Conservation (phyloP, 2,888 invertebrate genomes). For the Thereva unica region DNA sequence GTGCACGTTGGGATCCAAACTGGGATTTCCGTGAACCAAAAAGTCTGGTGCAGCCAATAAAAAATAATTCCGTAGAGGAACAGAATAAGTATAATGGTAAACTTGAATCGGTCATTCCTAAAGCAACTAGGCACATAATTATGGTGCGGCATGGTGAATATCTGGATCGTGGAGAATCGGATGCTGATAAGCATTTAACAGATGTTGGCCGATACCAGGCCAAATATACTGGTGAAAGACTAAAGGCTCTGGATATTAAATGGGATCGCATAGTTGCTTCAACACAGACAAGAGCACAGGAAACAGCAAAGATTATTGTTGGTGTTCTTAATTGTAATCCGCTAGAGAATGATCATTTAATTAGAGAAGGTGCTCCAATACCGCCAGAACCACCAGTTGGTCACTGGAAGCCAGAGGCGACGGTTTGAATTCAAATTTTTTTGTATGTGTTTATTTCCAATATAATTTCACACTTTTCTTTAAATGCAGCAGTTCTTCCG, state of each 20-base stretch:
- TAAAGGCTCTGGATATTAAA: conserved; percentile 76
- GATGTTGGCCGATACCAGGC: conserved; percentile 84
- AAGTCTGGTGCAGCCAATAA: conserved; percentile 67
- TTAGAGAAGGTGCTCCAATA: conserved; percentile 93
- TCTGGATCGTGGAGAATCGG: conserved; percentile 70
- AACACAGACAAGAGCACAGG: conserved; percentile 90
- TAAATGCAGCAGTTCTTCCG: conserved; percentile 80
- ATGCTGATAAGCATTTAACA: conserved; percentile 77
- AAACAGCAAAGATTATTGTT: conserved; percentile 85
- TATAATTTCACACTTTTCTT: conserved; percentile 34
- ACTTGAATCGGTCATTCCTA: conserved; percentile 65
- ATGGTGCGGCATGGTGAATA: conserved; percentile 96
- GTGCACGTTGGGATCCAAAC: conserved; percentile 79
- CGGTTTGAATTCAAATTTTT: conserved; percentile 58
- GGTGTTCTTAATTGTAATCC: conserved; percentile 66
- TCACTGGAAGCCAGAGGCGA: conserved; percentile 82
- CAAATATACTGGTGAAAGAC: conserved; percentile 77
- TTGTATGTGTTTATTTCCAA: conserved; percentile 21
- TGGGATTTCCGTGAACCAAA: conserved; percentile 88
- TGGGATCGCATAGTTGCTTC: conserved; percentile 83
- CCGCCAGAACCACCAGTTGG: conserved; percentile 91
- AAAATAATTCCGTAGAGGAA: conserved; percentile 60
- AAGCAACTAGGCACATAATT: conserved; percentile 73
- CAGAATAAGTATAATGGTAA: conserved; percentile 72
- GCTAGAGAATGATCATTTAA: conserved; percentile 69